Conservation (phyloP, 2,888 invertebrate genomes). For the Girardia tigrina region DNA sequence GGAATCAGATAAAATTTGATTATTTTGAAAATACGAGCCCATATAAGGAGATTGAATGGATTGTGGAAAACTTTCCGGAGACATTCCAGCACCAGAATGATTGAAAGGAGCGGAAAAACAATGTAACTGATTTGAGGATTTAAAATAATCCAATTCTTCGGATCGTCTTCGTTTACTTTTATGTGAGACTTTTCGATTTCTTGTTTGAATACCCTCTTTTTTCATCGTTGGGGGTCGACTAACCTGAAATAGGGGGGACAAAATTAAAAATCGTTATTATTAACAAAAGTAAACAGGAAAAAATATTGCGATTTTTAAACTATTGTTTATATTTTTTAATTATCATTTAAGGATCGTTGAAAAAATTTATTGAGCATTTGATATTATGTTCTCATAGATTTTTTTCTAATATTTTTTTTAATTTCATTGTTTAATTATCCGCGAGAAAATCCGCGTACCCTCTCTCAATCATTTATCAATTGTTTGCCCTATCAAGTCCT, state of each 20-base stretch:
- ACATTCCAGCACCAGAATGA: conserved; percentile 6
- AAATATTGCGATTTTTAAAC: too few relatives aligned
- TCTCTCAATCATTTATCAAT: conserved; percentile 8
- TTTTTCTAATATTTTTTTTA: background rate
- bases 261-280: too few relatives aligned
- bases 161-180: conserved; percentile 35
- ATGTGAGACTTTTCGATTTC: conserved; percentile 62
- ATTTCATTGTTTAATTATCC: background rate
- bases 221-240: conserved; percentile 79
- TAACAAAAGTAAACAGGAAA: too few relatives aligned
- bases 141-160: conserved; percentile 30
- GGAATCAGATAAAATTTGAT: background rate
- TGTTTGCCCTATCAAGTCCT: conserved; percentile 1
- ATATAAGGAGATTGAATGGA: background rate
- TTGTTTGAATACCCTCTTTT: conserved; percentile 85
- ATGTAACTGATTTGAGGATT: conserved; percentile 29
- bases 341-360: too few relatives aligned
- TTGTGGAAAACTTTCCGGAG: conserved; percentile 10
- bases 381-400: background rate
- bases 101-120: background rate
- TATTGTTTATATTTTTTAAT: too few relatives aligned
- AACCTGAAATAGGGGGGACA: conserved; percentile 55
- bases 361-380: too few relatives aligned
- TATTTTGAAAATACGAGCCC: conserved; percentile 1
- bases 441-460: conserved; percentile 19